Conservation (phyloP, 37 sponge, comb jelly and placozoan species). For the Petrosia ficiformis region DNA sequence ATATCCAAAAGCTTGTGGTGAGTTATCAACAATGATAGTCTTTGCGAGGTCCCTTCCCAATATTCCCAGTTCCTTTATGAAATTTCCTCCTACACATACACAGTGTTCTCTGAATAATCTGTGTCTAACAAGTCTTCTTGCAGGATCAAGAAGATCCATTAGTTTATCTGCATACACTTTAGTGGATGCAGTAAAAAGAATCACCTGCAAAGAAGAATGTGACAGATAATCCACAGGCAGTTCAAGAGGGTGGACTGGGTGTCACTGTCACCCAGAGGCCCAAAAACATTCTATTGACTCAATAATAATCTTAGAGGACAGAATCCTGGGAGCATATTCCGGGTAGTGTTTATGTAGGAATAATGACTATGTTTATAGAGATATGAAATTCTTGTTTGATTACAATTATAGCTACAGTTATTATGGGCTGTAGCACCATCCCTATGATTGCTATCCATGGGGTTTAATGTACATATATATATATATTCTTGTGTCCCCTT, state of each 20-base stretch:
- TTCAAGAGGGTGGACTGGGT: neutral
- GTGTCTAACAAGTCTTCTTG: constrained; percentile 80
- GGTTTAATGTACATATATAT: no score
- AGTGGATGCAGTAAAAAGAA: constrained; percentile 83
- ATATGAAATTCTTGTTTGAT: no score
- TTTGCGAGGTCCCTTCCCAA: constrained; percentile 90
- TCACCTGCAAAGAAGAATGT: constrained; percentile 29
- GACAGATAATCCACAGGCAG: neutral
- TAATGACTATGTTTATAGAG: no score
- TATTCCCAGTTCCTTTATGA: constrained; percentile 91
- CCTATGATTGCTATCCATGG: no score
- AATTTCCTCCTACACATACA: constrained; percentile 82
- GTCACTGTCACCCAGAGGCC: no score
- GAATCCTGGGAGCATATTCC: no score
- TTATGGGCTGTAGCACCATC: no score
- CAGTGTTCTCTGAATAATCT: constrained; percentile 96
- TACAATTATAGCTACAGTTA: no score
- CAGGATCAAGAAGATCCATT: constrained; percentile 83
- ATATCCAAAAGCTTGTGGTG: constrained; percentile 96
- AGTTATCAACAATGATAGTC: constrained; percentile 95
- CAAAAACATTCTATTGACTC: no score
- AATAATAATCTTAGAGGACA: no score
- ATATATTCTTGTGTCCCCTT: no score
- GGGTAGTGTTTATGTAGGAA: no score
- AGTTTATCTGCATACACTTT: constrained; percentile 91